These are phyloP conservation scores for Byasa hedistus DNA, from an alignment of 2,888 invertebrate species.

Conservation along the genomic window DNA sequence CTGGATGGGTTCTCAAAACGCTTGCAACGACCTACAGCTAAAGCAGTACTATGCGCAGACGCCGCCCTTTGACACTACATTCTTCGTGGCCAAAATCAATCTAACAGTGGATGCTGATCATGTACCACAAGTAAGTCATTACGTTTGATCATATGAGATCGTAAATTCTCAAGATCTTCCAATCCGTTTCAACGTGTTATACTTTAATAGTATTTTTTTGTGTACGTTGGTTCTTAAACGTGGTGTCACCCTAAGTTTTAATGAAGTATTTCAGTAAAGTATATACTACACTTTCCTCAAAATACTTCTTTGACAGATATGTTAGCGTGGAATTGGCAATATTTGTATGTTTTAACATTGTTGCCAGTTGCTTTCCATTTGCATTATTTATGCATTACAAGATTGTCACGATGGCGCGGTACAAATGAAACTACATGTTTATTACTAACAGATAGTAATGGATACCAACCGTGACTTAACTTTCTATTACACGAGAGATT, in stretches of 20 bases:
- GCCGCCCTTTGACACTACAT: constrained; percentile 81
- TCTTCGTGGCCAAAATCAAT: constrained; percentile 82
- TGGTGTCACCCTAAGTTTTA: neutral
- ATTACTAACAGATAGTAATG: neutral
- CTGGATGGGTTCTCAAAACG: constrained; percentile 87
- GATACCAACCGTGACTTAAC: neutral
- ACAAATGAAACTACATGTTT: neutral
- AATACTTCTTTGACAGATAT: neutral
- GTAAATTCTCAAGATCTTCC: no score
- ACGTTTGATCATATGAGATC: neutral
- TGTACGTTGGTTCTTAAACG: no score
- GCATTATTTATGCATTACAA: neutral
- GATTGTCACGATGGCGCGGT: neutral
- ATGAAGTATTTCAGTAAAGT: neutral
- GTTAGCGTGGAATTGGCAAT: constrained; percentile 1
- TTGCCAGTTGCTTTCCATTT: constrained; percentile 2
- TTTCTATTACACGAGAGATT: neutral
- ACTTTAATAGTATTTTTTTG: no score
- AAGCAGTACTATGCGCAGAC: constrained; percentile 70
- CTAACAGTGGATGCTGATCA: constrained; percentile 76
- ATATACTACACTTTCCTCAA: neutral
- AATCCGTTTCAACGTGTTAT: no score
- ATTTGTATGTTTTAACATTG: neutral
- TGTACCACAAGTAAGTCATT: constrained; percentile 70
- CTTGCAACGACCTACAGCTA: constrained; percentile 84